Evolutionary conservation across 1,140 invertebrate species (phyloP).

Genomic region (Lithobius niger): DNA sequence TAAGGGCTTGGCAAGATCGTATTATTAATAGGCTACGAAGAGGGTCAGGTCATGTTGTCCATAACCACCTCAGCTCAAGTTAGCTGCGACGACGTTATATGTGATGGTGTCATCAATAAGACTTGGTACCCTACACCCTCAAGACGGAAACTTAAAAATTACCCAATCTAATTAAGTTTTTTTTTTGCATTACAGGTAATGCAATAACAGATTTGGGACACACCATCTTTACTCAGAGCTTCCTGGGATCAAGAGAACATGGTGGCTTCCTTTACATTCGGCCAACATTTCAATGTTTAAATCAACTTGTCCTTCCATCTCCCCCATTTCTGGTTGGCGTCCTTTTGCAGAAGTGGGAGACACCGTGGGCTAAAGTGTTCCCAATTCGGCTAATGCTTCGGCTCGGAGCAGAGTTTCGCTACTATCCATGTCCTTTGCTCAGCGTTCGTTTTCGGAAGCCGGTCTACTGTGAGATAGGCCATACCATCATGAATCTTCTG

Average conservation of each 20-base stretch:
- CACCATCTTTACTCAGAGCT: slow-evolving; percentile 41
- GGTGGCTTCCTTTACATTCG: slow-evolving; percentile 71
- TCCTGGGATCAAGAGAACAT: slow-evolving; percentile 65
- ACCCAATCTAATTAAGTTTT: background rate
- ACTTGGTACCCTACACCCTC: too few species aligned
- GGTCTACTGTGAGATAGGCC: slow-evolving; percentile 74
- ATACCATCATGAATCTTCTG: slow-evolving; percentile 78
- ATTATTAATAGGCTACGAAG: too few species aligned
- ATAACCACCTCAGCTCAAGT: too few species aligned
- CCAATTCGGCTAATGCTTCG: slow-evolving; percentile 60
- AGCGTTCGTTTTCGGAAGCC: slow-evolving; percentile 64
- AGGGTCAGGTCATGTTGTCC: too few species aligned
- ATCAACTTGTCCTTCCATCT: slow-evolving; percentile 56
- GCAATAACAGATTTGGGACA: slow-evolving; percentile 58
- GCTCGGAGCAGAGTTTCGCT: slow-evolving; percentile 70
- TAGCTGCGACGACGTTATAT: too few species aligned
- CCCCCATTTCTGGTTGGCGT: slow-evolving; percentile 66
- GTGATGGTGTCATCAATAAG: too few species aligned
- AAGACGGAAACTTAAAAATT: too few species aligned
- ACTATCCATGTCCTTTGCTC: slow-evolving; percentile 74
- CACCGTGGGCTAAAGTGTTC: slow-evolving; percentile 74
- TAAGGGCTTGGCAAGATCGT: too few species aligned
- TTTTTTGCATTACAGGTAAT: slow-evolving; percentile 39
- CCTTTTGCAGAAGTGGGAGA: slow-evolving; percentile 72
- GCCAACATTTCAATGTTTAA: slow-evolving; percentile 68